A percentile compares a stretch with the other conserved stretches of the same genome.
These are phyloP conservation scores for Luffia ferchaultella DNA, from an alignment of 2,888 invertebrate genomes.

Conservation along the genomic window DNA sequence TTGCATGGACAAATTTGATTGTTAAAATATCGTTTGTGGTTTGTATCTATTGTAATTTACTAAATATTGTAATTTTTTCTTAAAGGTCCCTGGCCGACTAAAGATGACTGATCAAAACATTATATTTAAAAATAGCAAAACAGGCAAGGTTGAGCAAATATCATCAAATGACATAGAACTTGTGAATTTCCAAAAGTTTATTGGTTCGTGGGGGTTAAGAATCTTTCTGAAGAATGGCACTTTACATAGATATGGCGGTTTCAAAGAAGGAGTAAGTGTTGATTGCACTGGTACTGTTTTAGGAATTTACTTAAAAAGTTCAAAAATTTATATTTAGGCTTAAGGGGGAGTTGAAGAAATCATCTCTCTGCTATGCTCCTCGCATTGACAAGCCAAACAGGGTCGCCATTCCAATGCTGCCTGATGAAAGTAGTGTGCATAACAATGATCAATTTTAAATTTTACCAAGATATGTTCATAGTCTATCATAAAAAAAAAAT, in stretches of 20 bases:
- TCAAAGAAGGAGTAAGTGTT: constrained; percentile 82
- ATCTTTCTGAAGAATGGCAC: constrained; percentile 90
- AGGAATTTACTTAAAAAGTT: not conserved
- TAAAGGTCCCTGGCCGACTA: constrained; percentile 88
- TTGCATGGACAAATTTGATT: not conserved
- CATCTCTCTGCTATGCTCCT: not conserved
- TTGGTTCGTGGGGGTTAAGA: constrained; percentile 89
- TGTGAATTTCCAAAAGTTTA: constrained; percentile 92
- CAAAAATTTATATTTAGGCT: not conserved
- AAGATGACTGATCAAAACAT: constrained; percentile 92
- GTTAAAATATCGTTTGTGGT: no score
- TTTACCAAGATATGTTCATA: no score
- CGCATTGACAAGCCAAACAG: no score
- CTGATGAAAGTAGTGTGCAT: no score
- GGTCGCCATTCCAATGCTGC: no score
- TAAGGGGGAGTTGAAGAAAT: not conserved
- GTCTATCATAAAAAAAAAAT: no score
- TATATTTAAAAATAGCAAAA: constrained; percentile 94
- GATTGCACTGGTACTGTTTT: no score
- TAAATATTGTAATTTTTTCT: not conserved
- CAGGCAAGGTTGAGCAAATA: constrained; percentile 95
- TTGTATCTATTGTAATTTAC: constrained; percentile 1
- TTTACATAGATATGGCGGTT: constrained; percentile 91
- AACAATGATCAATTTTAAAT: no score
- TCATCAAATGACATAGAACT: constrained; percentile 84